These are phyloP conservation scores for Machaerirhynchus nigripectus DNA, from an alignment of 2,113 vertebrate genomes.

Conservation along the genomic window DNA sequence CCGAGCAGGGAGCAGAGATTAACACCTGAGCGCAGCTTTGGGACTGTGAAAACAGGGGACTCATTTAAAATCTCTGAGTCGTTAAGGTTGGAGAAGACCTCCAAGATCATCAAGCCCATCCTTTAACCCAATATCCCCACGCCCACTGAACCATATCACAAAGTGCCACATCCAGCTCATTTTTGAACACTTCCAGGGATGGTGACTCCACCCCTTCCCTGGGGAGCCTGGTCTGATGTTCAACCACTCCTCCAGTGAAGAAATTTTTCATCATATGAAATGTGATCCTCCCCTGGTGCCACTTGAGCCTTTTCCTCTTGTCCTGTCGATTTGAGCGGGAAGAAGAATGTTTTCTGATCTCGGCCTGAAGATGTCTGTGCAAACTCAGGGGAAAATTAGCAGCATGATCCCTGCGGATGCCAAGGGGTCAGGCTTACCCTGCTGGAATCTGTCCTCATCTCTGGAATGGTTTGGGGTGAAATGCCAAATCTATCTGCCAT, in stretches of 20 bases:
- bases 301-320: background rate
- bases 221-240: background rate
- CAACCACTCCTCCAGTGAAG: background rate
- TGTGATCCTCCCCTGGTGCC: background rate
- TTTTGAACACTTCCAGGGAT: background rate
- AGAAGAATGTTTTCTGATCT: background rate
- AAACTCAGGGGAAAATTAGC: background rate
- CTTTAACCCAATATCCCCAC: too few relatives aligned
- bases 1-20: background rate
- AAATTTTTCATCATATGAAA: fast-evolving
- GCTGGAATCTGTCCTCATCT: background rate
- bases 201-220: background rate
- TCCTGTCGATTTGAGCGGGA: background rate
- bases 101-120: background rate
- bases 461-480: background rate
- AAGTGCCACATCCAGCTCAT: fast-evolving
- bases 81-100: background rate
- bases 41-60: background rate
- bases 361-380: background rate
- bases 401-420: background rate
- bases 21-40: background rate
- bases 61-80: background rate
- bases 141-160: background rate
- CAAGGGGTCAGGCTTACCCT: background rate
- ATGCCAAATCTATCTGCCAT: background rate